A percentile compares a stretch with the other conserved stretches of the same genome.
Conservation (phyloP, 1,140 invertebrate genomes). For the Drosophila kikkawai region DNA sequence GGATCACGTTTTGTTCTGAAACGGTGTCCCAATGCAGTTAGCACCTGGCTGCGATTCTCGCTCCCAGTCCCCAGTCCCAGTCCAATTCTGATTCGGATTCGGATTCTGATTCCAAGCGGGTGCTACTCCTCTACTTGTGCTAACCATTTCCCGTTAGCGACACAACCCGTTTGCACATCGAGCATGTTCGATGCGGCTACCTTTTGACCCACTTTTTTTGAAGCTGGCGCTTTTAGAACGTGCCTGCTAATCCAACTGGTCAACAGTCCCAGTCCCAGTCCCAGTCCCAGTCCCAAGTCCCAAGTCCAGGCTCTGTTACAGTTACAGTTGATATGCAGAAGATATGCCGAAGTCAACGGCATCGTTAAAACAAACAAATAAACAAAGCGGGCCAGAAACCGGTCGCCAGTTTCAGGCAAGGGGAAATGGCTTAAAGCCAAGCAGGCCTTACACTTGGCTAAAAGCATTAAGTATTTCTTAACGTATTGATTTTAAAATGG, state of each 20-base stretch:
- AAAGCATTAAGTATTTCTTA: neutral
- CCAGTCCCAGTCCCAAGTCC: slow-evolving; percentile 32
- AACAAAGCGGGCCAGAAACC: slow-evolving; percentile 52
- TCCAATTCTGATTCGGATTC: slow-evolving; percentile 21
- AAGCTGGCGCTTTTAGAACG: slow-evolving; percentile 64
- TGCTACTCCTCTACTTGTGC: slow-evolving; percentile 39
- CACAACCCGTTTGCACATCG: slow-evolving; percentile 70
- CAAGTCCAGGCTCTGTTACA: slow-evolving; percentile 58
- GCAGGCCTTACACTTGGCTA: slow-evolving; percentile 32
- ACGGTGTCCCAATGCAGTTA: slow-evolving; percentile 62
- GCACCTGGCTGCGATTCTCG: slow-evolving; percentile 68
- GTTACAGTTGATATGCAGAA: slow-evolving; percentile 61
- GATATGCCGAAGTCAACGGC: slow-evolving; percentile 59
- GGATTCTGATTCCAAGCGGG: slow-evolving; percentile 49
- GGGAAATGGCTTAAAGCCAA: slow-evolving; percentile 57
- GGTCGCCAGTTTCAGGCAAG: slow-evolving; percentile 34
- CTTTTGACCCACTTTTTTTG: slow-evolving; percentile 48
- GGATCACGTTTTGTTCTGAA: slow-evolving; percentile 64
- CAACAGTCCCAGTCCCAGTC: slow-evolving; percentile 50
- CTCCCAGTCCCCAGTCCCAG: slow-evolving; percentile 9
- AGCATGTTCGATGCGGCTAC: slow-evolving; percentile 51
- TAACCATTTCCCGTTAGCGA: slow-evolving; percentile 68
- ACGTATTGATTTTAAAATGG: neutral
- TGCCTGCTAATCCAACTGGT: slow-evolving; percentile 71
- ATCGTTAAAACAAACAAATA: slow-evolving; percentile 67